Evolutionary conservation across 1,140 invertebrate species (phyloP), one percentile per base, ranked within the genome.

Genomic region (Colletes gigas): DNA sequence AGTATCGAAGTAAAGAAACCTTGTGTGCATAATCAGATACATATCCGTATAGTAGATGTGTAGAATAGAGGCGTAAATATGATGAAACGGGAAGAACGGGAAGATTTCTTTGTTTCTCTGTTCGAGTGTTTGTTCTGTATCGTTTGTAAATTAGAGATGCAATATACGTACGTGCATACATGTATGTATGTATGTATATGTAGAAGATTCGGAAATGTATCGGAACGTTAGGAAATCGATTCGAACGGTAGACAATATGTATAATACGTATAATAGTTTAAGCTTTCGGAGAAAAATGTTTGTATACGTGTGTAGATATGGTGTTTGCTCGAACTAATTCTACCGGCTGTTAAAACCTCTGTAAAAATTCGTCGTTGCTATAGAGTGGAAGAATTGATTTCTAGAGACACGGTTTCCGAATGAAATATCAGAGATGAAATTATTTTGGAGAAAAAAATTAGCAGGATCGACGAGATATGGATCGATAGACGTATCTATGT

Each of bases 101-200:
- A 75, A 44, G 62, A 44, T 74, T 14, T 39, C 8, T 41, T 30
- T 57, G 47, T 73, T 75, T 44, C 47, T 74, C 39, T 3, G 30
- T 12, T 55, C 4, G 1, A 41, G 39, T 1, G 1, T 0, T 30
- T 30, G 14, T 9, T 59, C 15, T 17, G 41, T 59, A 72, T 47
- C 10, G 21, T 47, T 15, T 60, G 7, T 7, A n/a, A 75, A 14
- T n/a, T 54, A 55, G 15, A 54, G 4, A 52, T 17, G n/a, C 30
- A 72, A 70, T 17, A 74, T 50, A 62, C 10, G 57, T 62, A 72
- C n/a, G n/a, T n/a, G n/a, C n/a, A n/a, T n/a, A n/a, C n/a, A n/a
- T n/a, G n/a, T n/a, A n/a, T n/a, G n/a, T n/a, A n/a, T n/a, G n/a
- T n/a, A n/a, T n/a, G n/a, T n/a, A n/a, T n/a, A n/a, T n/a, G n/a